Evolutionary conservation across 2,888 invertebrate genomes (phyloP), one percentile per base, ranked within the genome.

Genomic region (Cosmopolites sordidus): DNA sequence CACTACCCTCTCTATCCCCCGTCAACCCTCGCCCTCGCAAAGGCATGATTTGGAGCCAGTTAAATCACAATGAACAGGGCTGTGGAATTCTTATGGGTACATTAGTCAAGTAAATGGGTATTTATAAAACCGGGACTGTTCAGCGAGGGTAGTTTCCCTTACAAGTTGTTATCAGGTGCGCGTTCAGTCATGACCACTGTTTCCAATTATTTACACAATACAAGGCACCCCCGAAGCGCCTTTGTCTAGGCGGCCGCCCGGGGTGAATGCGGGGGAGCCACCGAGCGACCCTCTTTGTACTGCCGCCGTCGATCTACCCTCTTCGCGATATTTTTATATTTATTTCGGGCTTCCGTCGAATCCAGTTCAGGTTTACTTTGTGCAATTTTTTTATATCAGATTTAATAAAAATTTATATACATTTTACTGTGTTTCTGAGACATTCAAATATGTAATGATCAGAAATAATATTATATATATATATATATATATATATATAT

Each of bases 121-220:
- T 66, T 67, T 67, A 66, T 65, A 64, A 53, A 52, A 45, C 30
- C 37, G 41, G 49, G 56, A 51, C 48, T 43, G 49, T 38, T 37
- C 43, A 17, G 38, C 50, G 42, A 48, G 56, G 56, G 56, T 54
- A 49, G 58, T 54, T 56, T 56, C 54, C 62, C 62, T 60, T 63
- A 63, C 64, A 63, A 63, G 64, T 64, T 64, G 64, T 64, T 65
- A 65, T 67, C 67, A 67, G 67, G 67, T 67, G 66, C 64, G 64
- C 66, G 63, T 60, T 64, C 65, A 63, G 61, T 68, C 67, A 67
- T 66, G 68, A 68, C 68, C 68, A 67, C 69, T 69, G 69, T 67
- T 69, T 66, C 67, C 69, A 70, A 70, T 70, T 69, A 68, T 69
- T 67, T 67, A 65, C 68, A 69, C 68, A 68, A 68, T 68, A 62